Evolutionary conservation across 2,797 vertebrate species (phyloP), one percentile per base, ranked within the genome.

Genomic region (Danio aesculapii): DNA sequence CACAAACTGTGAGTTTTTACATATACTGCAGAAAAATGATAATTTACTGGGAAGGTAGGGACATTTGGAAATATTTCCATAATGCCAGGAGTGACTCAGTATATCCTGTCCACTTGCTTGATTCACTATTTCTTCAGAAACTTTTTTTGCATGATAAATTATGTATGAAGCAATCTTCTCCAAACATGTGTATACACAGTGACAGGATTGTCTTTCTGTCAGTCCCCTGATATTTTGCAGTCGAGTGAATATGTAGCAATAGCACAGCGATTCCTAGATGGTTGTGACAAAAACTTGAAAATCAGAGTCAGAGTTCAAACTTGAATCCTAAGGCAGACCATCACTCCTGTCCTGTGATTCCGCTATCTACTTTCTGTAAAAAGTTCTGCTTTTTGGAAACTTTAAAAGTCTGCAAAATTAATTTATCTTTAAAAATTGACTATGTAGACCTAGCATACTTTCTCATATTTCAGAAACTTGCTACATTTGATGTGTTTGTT

Each of bases 401-500:
- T 19, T 57, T 17, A 46, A 13, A 19, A 19, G 49, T 66, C n/a
- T 66, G 44, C 52, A 57, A 17, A 39, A 50, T 50, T 39, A 2
- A 58, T 69, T 59, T 17, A 8, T 41, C 61, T 41, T 19, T 16
- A 7, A 7, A 61, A 70, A 17, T 2, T 14, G 30, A 43, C 11
- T 50, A 11, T 70, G 7, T 43, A 77, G 16, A 19, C 16, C 12
- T 39, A 47, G 6, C 75, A 30, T 68, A 66, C 49, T 66, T 77
- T 43, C 9, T 58, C 4, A 6, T 62, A 52, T 75, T 75, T 41
- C 58, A 63, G 53, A 50, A 74, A 62, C 72, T 58, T 19, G 14
- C 14, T 9, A 8, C 39, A 50, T 62, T 72, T 72, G 58, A 17
- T 55, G 17, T 72, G 39, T 79, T 75, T 79, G 57, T 63, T 41